Evolutionary conservation across 2,113 vertebrate species (phyloP), one percentile per base, ranked within the genome.

Genomic region (Limanda limanda): DNA sequence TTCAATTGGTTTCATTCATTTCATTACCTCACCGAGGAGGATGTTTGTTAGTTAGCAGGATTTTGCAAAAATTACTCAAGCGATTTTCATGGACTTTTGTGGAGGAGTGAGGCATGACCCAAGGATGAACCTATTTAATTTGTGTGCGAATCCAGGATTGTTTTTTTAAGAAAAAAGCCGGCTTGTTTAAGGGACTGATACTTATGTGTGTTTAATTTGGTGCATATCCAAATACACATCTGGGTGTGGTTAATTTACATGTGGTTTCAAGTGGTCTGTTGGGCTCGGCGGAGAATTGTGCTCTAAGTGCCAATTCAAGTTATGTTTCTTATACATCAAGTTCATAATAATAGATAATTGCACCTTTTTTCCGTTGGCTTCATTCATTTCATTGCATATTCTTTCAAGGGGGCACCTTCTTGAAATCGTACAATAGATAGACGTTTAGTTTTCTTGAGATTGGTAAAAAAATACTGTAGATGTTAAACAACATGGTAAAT

Each of bases 281-380:
- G 47, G 17, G 14, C 47, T 7, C 17, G 1, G 47, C 17, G 15
- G 15, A 51, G 1, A 51, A 1, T 15, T 51, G 1, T 18, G 47
- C 47, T 42, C 12, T 10, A 2, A 51, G 15, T 51, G 17, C 40
- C 40, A 18, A 5, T 51, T 51, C 5, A 18, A 51, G 76, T 85
- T 79, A 76, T 71, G 61, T 15, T 58, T 52, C 47, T 54, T 55
- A 74, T 73, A 78, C 54, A 66, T 78, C 72, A 59, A 27, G 4
- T 62, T 66, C 63, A 56, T 37, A 61, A 66, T 74, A 83, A 25
- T 35, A 23, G 71, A 3, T 5, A 3, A 20, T 54, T n/a, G 14
- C 20, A 52, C 20, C 51, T 54, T n/a, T 51, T 77, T 63, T 71
- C 8, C 31, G 5, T 25, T 18, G 47, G 51, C 21, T 54, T n/a